Percentiles rank a stretch among this genome's conserved stretches.
Evolutionary conservation across 2,888 invertebrate species (phyloP).

Genomic region (Bedellia somnulentella): DNA sequence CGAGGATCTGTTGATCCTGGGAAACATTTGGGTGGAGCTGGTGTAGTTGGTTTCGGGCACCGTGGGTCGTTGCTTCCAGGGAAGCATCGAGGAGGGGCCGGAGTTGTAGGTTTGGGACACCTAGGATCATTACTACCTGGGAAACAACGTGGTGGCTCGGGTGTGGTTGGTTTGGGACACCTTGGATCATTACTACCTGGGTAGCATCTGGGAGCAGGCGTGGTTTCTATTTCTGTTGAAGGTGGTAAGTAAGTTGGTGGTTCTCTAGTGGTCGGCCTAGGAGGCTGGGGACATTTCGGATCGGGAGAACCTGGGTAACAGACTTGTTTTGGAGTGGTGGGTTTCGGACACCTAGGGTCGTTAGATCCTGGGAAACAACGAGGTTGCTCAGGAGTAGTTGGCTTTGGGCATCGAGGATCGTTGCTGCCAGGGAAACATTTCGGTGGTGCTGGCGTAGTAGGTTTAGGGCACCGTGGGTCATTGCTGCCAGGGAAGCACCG

Average conservation of each 20-base stretch:
- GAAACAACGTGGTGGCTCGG: constrained; percentile 13
- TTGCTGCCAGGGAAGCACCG: constrained; percentile 22
- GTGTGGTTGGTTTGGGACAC: constrained; percentile 17
- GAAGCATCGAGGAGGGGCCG: constrained; percentile 14
- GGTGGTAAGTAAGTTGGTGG: constrained; percentile 15
- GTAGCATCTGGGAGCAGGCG: constrained; percentile 39
- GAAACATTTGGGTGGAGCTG: constrained; percentile 11
- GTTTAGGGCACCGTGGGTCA: constrained; percentile 20
- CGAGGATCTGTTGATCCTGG: constrained; percentile 8
- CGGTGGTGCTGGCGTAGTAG: constrained; percentile 15
- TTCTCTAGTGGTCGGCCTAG: constrained; percentile 13
- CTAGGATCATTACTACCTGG: constrained; percentile 13
- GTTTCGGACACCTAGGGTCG: constrained; percentile 17
- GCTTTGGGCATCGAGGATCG: constrained; percentile 22
- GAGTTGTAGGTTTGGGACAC: constrained; percentile 7
- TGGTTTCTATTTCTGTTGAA: too few relatives aligned
- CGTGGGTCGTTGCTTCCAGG: constrained; percentile 20
- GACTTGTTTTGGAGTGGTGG: constrained; percentile 12
- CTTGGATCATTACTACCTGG: constrained; percentile 37
- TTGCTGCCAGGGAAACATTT: constrained; percentile 23
- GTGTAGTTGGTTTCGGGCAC: constrained; percentile 17
- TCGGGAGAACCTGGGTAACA: constrained; percentile 19
- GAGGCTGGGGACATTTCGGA: constrained; percentile 24
- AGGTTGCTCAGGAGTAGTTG: constrained; percentile 8
- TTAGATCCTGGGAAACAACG: constrained; percentile 21